Conservation (phyloP, 2,797 vertebrate genomes). For the Phrynocephalus vlangalii region DNA sequence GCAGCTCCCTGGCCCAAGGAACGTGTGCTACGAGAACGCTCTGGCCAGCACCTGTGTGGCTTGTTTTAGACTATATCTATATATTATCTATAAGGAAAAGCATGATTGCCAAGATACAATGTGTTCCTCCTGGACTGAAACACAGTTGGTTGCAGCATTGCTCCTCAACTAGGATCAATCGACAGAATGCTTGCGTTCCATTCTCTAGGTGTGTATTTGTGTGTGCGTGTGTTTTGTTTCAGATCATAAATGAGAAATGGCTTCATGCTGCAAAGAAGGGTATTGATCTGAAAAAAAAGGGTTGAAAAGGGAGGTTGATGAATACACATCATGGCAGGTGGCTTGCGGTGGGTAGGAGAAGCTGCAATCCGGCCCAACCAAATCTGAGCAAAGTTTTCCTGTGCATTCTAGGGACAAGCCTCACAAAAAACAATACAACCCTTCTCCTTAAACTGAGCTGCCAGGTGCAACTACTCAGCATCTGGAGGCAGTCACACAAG, state of each 20-base stretch:
- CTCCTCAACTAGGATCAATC: background rate
- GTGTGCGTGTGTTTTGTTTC: background rate
- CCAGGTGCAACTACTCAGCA: background rate
- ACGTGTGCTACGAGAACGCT: slow-evolving; percentile 4
- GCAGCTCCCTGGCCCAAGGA: slow-evolving; percentile 28
- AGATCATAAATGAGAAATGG: slow-evolving; percentile 1
- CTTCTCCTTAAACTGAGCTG: fast-evolving
- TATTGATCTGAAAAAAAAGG: slow-evolving; percentile 6
- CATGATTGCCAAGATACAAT: slow-evolving; percentile 48
- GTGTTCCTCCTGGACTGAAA: slow-evolving; percentile 32
- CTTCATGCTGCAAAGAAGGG: background rate
- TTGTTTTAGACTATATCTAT: slow-evolving; percentile 17
- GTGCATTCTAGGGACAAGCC: background rate
- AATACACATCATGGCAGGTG: background rate
- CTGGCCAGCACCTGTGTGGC: background rate
- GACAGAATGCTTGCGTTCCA: slow-evolving; percentile 22
- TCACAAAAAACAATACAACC: background rate
- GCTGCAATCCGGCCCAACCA: fast-evolving
- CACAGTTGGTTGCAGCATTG: background rate
- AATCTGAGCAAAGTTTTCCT: background rate
- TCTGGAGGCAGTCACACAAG: background rate
- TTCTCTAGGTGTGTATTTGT: background rate
- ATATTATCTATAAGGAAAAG: slow-evolving; percentile 31
- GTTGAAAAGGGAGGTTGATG: background rate
- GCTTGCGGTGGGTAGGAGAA: background rate